Evolutionary conservation across 2,888 invertebrate genomes (phyloP).

Genomic region (Pteria penguin): DNA sequence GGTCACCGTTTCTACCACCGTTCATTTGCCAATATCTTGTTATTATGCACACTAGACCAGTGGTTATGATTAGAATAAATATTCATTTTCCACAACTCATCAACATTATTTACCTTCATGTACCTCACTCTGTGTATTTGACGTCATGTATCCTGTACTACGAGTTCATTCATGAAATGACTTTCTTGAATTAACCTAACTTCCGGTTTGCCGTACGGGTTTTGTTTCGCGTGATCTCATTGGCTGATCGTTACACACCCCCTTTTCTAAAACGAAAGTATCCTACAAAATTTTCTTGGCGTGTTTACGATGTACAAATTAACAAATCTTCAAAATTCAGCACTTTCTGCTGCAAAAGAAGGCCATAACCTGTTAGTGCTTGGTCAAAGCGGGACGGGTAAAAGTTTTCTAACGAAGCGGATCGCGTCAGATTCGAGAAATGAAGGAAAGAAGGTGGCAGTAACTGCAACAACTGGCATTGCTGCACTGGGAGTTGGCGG

Average conservation of each 20-base stretch:
- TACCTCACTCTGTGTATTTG: too few relatives aligned
- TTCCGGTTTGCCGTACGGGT: too few relatives aligned
- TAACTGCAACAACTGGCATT: slow-evolving; percentile 28
- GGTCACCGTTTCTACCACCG: too few relatives aligned
- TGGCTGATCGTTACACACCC: neutral
- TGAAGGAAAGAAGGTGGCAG: neutral
- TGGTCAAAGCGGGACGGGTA: slow-evolving; percentile 26
- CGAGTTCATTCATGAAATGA: too few relatives aligned
- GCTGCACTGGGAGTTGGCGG: slow-evolving; percentile 5
- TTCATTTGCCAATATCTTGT: too few relatives aligned
- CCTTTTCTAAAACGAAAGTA: neutral
- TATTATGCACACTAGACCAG: too few relatives aligned
- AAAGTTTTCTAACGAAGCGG: slow-evolving; percentile 8
- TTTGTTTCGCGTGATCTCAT: neutral
- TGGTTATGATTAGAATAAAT: too few relatives aligned
- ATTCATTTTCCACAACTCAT: too few relatives aligned
- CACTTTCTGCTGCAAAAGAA: neutral
- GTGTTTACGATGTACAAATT: neutral
- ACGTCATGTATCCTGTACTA: too few relatives aligned
- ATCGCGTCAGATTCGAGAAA: neutral
- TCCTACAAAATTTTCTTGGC: too few relatives aligned
- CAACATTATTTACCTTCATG: too few relatives aligned
- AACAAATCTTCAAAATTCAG: neutral
- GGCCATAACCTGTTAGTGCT: neutral
- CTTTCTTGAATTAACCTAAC: too few relatives aligned